phyloP scores from a whole-genome alignment of 1,140 invertebrate genomes.

The Euura lappo region DNA sequence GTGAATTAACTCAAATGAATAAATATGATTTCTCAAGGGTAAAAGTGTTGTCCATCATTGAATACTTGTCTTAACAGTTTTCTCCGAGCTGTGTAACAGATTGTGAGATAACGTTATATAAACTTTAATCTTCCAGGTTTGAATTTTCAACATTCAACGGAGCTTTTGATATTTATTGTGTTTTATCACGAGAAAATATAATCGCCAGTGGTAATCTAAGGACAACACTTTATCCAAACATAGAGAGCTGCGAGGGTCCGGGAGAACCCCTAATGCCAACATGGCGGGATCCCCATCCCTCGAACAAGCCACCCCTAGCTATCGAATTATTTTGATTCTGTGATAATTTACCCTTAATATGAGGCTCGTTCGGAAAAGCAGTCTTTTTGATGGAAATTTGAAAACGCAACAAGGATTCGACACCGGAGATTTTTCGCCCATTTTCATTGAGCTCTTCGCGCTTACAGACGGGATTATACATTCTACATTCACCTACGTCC shows the following conservation, averaged over 20 bases:
- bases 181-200: constrained; percentile 24
- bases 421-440: neutral
- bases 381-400: constrained; percentile 37
- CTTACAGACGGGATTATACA: no score
- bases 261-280: constrained; percentile 29
- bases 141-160: neutral
- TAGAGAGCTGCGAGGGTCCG: constrained; percentile 19
- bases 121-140: neutral
- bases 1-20: constrained; percentile 47
- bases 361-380: constrained; percentile 24
- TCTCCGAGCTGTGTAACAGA: neutral
- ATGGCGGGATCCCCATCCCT: constrained; percentile 38
- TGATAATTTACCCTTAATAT: constrained; percentile 58
- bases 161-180: neutral
- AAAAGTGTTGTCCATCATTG: constrained; percentile 33
- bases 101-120: no score
- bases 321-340: constrained; percentile 61
- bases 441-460: neutral
- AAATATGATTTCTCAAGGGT: constrained; percentile 24
- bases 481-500: no score
- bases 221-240: constrained; percentile 29
- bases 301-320: constrained; percentile 45
- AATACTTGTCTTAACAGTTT: neutral
- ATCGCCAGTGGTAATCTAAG: constrained; percentile 30
- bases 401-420: constrained; percentile 20